phyloP scores from a whole-genome alignment of 2,888 invertebrate genomes.

The Cataglyphis cursor region DNA sequence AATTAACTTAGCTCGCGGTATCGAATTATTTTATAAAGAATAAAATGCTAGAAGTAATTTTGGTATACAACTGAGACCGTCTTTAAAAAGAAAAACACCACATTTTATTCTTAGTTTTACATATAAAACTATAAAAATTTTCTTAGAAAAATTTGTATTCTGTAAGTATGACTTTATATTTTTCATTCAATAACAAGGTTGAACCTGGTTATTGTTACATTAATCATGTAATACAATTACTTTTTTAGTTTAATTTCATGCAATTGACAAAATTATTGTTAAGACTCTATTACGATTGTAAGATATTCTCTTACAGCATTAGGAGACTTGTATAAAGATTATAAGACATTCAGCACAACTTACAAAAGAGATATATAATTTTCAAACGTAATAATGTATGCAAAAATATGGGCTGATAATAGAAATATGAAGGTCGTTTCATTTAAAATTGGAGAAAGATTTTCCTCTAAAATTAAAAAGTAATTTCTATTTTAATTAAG shows the following conservation, averaged over 20 bases:
- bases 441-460: background rate
- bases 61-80: slow-evolving; percentile 39
- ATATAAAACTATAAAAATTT: slow-evolving; percentile 4
- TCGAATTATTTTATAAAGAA: slow-evolving; percentile 18
- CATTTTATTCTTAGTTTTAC: slow-evolving; percentile 25
- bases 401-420: background rate
- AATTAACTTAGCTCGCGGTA: background rate
- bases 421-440: background rate
- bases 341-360: slow-evolving; percentile 2
- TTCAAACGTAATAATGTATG: background rate
- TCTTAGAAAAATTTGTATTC: slow-evolving; percentile 10
- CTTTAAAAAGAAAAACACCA: background rate
- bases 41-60: background rate
- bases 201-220: slow-evolving; percentile 5
- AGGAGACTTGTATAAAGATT: background rate
- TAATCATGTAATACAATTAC: background rate
- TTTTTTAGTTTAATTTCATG: slow-evolving; percentile 11
- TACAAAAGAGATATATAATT: background rate
- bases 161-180: slow-evolving; percentile 7
- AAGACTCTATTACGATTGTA: background rate
- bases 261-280: slow-evolving; percentile 8
- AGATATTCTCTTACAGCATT: slow-evolving; percentile 6
- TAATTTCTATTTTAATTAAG: background rate
- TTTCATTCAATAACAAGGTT: background rate
- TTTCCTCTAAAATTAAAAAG: background rate